Evolutionary conservation across 2,113 vertebrate genomes (phyloP), one percentile per base, ranked within the genome.

Genomic region (Varanus salvator): DNA sequence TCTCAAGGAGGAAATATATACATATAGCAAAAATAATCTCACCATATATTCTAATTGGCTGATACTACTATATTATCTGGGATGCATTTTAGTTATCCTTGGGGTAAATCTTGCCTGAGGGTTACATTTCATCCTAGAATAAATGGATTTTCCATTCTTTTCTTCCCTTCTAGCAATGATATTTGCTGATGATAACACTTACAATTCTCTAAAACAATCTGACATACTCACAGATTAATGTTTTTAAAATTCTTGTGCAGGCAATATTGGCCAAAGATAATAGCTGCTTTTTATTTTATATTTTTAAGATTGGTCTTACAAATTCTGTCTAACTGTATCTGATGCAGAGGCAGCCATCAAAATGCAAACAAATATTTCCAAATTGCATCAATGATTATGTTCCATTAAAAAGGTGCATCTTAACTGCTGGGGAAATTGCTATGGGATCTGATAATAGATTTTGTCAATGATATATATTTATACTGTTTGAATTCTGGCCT

Each of bases 381-480:
- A 88, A 92, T 57, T 86, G 1, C 48, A 85, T 80, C 89, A 91
- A 87, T 88, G 89, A 23, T 64, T 92, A 1, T 72, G 89, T 74
- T 86, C 89, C 44, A 81, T 86, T 66, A 82, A 90, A 92, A 87
- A 9, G 0, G 89, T 84, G 1, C 1, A 50, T 72, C 9, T 85
- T 84, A 93, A 84, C 34, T 91, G 69, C 74, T 91, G 34, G 34
- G 4, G 82, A 38, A 94, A 87, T 84, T 93, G 2, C 2, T 92
- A 1, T 72, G 72, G 85, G 80, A 90, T 66, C 23, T 72, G 76
- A 54, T 87, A 89, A 85, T 2, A 83, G 38, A 19, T 78, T 80
- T 92, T 34, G 91, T 17, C 84, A 0, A 19, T 89, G 0, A 78
- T 77, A 14, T 57, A 75, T 82, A 1, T 84, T 92, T 80, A 48